phyloP scores from a whole-genome alignment of 2,113 vertebrate species.

The Podocnemis expansa region DNA sequence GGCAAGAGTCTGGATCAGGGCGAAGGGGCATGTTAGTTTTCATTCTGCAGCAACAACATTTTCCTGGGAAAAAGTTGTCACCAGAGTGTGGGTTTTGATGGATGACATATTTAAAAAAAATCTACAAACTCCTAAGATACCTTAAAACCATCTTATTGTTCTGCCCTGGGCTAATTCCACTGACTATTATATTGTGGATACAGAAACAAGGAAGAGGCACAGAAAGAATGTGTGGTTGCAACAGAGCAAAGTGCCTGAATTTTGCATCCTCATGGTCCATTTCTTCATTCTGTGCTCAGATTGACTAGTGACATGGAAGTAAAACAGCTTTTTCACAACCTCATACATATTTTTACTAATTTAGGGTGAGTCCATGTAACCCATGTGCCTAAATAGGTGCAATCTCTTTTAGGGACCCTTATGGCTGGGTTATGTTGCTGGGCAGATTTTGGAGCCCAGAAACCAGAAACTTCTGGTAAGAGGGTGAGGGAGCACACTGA shows the following conservation, averaged over 20 bases:
- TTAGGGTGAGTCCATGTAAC: no score
- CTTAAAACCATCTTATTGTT: not conserved
- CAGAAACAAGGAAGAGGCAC: not conserved
- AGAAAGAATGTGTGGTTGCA: not conserved
- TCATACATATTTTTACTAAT: not conserved
- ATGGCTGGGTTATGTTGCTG: no score
- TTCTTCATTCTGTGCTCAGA: not conserved
- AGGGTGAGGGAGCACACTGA: no score
- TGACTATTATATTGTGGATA: not conserved
- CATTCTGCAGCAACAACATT: fast-evolving
- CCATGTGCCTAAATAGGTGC: no score
- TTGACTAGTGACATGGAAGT: not conserved
- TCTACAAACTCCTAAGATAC: not conserved
- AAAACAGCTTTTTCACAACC: not conserved
- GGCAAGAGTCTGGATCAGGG: not conserved
- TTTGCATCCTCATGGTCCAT: not conserved
- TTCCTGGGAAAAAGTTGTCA: not conserved
- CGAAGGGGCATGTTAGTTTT: fast-evolving
- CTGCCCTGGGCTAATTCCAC: not conserved
- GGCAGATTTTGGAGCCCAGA: no score
- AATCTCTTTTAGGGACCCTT: no score
- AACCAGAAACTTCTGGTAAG: no score
- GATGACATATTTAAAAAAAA: not conserved
- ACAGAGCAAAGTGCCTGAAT: not conserved
- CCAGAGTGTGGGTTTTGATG: not conserved